Base-by-base conservation (phyloP, 1,140 invertebrate species). In the Cataglyphis hispanica region DNA sequence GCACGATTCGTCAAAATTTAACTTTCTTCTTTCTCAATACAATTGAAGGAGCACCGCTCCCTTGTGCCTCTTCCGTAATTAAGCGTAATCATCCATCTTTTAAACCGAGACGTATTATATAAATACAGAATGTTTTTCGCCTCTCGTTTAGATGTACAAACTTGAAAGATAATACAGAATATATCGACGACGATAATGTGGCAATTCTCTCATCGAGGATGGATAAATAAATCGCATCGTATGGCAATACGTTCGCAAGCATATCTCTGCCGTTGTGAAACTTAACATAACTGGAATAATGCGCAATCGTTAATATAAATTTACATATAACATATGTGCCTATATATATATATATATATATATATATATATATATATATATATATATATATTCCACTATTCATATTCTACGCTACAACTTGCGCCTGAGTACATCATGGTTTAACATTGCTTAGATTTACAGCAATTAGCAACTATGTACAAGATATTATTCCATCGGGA, bases 341-440 rank as follows among this genome's bases (percentile, higher is more conserved):
- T 77, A 64, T 6, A 31, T 77, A 46, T 63, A 40, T 69, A 16
- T 69, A 46, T 46, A 58, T 43, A 84, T 64, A 80, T 86, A 74
- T 74, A 84, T 78, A 75, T 83, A 84, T 70, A 37, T 7, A 37
- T 37, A 37, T 7, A 22, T 66, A 40, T 40, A 43, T 43, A 84
- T 64, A 72, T 86, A 74, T 74, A 77, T 78, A 80, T 78, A 84
- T 70, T 74, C 60, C 78, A 87, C 56, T 86, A 77, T 76, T 87
- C 63, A 76, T 86, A 86, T 56, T 90, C 64, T 81, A 81, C 64
- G 77, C 50, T 81, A 89, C 74, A 86, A 69, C 78, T 87, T 86
- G 87, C 70, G 87, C 85, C 87, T 88, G 87, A 86, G 85, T 86
- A 86, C 72, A 85, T 66, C 67, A 34, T 67, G 56, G 74, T 81